Evolutionary conservation across 2,113 vertebrate genomes (phyloP).

Genomic region (Taxidea taxus): DNA sequence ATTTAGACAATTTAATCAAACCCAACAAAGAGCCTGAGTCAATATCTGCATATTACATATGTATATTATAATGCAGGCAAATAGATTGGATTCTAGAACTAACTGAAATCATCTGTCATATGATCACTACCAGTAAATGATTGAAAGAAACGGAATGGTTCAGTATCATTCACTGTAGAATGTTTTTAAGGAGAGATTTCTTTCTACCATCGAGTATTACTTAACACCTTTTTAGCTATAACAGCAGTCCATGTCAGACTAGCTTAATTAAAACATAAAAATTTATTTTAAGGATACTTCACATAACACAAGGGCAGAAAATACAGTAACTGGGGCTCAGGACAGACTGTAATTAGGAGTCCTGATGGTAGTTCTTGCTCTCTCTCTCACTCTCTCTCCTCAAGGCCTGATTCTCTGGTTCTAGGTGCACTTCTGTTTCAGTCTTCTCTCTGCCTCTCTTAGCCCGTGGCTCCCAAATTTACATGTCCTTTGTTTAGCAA

Average conservation of each 20-base stretch:
- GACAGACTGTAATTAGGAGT: background rate
- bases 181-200: background rate
- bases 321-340: background rate
- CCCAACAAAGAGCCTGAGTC: background rate
- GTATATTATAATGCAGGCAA: background rate
- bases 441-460: background rate
- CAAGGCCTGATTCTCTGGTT: background rate
- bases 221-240: background rate
- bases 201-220: background rate
- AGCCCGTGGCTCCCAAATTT: background rate
- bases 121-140: background rate
- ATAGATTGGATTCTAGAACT: background rate
- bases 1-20: conserved; percentile 24
- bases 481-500: background rate
- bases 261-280: conserved; percentile 5
- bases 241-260: background rate
- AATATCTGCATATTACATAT: background rate
- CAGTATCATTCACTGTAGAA: background rate
- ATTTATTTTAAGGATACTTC: background rate
- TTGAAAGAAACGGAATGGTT: background rate
- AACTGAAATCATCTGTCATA: background rate
- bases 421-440: background rate
- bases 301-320: background rate
- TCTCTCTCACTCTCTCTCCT: background rate
- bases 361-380: background rate